phyloP scores from a whole-genome alignment of 2,113 vertebrate species.

The Actenoides hombroni region DNA sequence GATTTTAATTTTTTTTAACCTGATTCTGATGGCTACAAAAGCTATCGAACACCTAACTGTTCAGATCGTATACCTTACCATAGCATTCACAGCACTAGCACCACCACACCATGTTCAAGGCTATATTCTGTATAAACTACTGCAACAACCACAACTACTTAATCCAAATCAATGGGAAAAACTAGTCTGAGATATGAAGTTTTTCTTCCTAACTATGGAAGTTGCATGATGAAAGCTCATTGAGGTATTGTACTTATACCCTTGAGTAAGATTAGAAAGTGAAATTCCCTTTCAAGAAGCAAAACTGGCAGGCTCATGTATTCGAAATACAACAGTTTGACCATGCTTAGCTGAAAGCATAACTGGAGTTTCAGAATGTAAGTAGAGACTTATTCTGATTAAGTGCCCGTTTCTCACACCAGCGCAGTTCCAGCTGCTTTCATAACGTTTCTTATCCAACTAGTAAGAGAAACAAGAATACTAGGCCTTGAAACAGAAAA shows the following conservation, averaged over 20 bases:
- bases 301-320: not conserved
- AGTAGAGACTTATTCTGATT: not conserved
- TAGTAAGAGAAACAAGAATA: not conserved
- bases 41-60: not conserved
- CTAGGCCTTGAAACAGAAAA: not conserved
- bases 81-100: not conserved
- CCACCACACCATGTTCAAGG: not conserved
- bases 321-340: not conserved
- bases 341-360: not conserved
- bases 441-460: not conserved
- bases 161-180: not conserved
- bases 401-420: not conserved
- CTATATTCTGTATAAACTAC: not conserved
- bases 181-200: not conserved
- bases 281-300: not conserved
- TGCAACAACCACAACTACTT: not conserved
- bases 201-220: not conserved
- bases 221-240: not conserved
- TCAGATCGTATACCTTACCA: not conserved
- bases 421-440: not conserved
- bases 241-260: not conserved
- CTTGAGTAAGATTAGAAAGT: not conserved
- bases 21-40: not conserved
- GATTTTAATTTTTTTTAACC: not conserved
- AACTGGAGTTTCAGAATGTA: not conserved